Conservation (phyloP, 1,140 invertebrate genomes). For the Apis laboriosa region DNA sequence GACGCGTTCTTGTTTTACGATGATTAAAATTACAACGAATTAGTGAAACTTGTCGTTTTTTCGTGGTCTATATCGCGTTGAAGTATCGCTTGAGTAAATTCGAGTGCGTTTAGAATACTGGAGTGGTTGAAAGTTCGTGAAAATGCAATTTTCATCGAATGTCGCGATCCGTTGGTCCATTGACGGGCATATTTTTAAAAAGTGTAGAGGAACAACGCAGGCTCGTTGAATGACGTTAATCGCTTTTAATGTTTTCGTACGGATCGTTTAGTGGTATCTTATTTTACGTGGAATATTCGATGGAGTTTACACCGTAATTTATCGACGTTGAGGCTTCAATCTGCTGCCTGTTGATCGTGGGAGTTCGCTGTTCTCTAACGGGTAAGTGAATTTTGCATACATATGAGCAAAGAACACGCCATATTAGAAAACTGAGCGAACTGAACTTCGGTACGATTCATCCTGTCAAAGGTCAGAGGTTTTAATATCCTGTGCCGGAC, state of each 20-base stretch:
- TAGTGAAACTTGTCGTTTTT: not conserved
- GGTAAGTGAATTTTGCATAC: constrained; percentile 38
- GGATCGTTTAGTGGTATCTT: constrained; percentile 32
- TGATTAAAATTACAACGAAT: constrained; percentile 5
- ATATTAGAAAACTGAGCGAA: constrained; percentile 13
- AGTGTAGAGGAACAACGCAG: not conserved
- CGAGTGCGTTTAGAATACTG: not conserved
- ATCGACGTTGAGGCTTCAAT: constrained; percentile 33
- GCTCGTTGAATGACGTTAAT: constrained; percentile 7
- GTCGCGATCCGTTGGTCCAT: not conserved
- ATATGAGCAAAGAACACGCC: not conserved
- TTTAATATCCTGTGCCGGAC: constrained; percentile 79
- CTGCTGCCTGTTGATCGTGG: constrained; percentile 31
- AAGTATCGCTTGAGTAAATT: not conserved
- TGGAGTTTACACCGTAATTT: constrained; percentile 18
- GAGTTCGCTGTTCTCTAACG: constrained; percentile 4
- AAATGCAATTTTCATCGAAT: not conserved
- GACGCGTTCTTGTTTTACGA: not conserved
- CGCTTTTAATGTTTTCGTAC: constrained; percentile 6
- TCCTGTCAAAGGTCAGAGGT: constrained; percentile 78
- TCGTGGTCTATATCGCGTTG: not conserved
- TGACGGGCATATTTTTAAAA: constrained; percentile 8
- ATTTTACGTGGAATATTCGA: constrained; percentile 11
- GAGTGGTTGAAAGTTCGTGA: not conserved
- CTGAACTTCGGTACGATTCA: constrained; percentile 63